Conservation (phyloP, 2,113 vertebrate genomes). For the Lutjanus erythropterus region DNA sequence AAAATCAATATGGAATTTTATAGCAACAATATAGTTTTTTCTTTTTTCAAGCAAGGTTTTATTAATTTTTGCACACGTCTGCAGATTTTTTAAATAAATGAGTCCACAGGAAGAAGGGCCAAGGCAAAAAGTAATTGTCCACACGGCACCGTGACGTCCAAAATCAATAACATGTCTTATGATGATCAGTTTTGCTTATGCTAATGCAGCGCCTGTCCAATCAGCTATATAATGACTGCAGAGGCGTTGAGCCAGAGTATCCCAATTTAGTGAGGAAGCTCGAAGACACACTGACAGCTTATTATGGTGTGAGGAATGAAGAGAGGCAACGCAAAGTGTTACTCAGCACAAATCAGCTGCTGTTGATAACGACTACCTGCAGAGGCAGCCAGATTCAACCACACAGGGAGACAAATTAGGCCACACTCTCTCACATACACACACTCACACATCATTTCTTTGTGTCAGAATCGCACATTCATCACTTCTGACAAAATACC, state of each 20-base stretch:
- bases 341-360: constrained; percentile 76
- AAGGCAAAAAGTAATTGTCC: constrained; percentile 60
- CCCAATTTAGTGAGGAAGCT: constrained; percentile 51
- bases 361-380: constrained; percentile 57
- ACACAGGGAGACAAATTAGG: constrained; percentile 48
- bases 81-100: constrained; percentile 26
- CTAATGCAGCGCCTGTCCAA: constrained; percentile 40
- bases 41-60: neutral
- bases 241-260: constrained; percentile 56
- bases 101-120: constrained; percentile 13
- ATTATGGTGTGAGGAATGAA: constrained; percentile 70
- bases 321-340: constrained; percentile 51
- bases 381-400: constrained; percentile 54
- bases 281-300: constrained; percentile 69
- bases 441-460: neutral
- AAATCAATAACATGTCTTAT: constrained; percentile 54
- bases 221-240: constrained; percentile 58
- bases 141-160: constrained; percentile 11
- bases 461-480: constrained; percentile 10
- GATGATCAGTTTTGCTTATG: constrained; percentile 58
- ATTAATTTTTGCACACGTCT: constrained; percentile 24
- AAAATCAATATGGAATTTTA: constrained; percentile 32
- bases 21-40: neutral
- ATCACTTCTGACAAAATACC: constrained; percentile 8
- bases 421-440: neutral